Conservation (phyloP, 2,797 vertebrate genomes). For the Phyllotis vaccarum region DNA sequence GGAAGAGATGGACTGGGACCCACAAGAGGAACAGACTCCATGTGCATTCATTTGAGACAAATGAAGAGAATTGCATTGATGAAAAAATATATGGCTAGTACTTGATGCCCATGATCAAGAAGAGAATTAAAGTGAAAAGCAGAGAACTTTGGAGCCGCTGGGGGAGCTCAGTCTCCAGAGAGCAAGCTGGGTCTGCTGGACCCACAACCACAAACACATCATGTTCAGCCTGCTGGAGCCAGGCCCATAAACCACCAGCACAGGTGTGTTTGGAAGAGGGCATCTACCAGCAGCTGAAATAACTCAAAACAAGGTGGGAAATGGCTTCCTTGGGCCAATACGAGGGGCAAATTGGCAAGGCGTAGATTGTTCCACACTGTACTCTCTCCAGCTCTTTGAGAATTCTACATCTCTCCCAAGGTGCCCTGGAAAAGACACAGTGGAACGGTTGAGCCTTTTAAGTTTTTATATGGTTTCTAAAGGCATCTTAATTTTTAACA, state of each 20-base stretch:
- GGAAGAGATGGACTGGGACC: background rate
- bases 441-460: constrained; percentile 70
- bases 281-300: constrained; percentile 71
- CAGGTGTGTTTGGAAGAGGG: constrained; percentile 57
- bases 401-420: constrained; percentile 54
- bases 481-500: constrained; percentile 81
- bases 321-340: constrained; percentile 52
- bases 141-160: background rate
- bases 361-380: background rate
- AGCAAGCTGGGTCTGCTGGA: fast-evolving
- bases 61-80: constrained; percentile 6
- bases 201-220: background rate
- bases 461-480: constrained; percentile 69
- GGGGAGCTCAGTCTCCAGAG: background rate
- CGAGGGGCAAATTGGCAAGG: constrained; percentile 17
- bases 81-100: background rate
- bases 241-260: constrained; percentile 18
- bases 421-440: constrained; percentile 46
- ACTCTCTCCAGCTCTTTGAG: constrained; percentile 39
- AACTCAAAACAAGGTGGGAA: constrained; percentile 75
- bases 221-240: fast-evolving
- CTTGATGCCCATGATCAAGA: background rate
- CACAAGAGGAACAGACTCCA: background rate
- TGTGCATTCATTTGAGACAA: background rate
- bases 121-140: constrained; percentile 4